Evolutionary conservation across 2,797 vertebrate genomes (phyloP), one percentile per base, ranked within the genome.

Genomic region (Sciurus carolinensis): DNA sequence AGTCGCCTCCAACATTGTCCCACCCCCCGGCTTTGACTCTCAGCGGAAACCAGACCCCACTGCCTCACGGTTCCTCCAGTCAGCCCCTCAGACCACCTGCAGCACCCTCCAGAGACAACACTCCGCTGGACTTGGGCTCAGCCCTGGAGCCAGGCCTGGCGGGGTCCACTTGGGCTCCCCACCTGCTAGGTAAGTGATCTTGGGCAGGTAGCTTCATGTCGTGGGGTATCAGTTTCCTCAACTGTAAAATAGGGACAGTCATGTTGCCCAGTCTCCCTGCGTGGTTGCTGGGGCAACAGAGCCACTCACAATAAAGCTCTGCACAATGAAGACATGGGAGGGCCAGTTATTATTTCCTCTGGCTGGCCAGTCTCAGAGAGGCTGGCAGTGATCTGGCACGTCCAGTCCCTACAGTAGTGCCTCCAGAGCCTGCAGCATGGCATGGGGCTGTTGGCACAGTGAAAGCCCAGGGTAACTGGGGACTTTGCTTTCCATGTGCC

Each of bases 371-470:
- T 22, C 26, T 39, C 44, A 30, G 88, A 92, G 75, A 52, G 47
- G 75, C 39, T 13, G 66, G n/a, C 64, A 12, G 83, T 0, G 0
- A n/a, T 13, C 44, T 33, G 66, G 39, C 2, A 10, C 26, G 1
- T 1, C 0, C 1, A 9, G 22, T 39, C 47, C 62, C 47, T 8
- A 0, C 4, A 3, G 44, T 14, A 8, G 39, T 66, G 44, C 66
- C 77, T 33, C 4, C 30, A 1, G 75, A 33, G 20, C 42, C 30
- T n/a, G 28, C 50, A 39, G 28, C 3, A 17, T 44, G 84, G 30
- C 14, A 0, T 5, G 0, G 44, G 7, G 50, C n/a, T 0, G 0
- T 42, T 5, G 84, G 80, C 50, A 12, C 7, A 0, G 1, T 3
- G 26, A n/a, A 57, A 20, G 18, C 82, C 52, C 80, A 12, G 20